Evolutionary conservation across 1,140 invertebrate species (phyloP), one percentile per base, ranked within the genome.

Genomic region (Solen grandis): DNA sequence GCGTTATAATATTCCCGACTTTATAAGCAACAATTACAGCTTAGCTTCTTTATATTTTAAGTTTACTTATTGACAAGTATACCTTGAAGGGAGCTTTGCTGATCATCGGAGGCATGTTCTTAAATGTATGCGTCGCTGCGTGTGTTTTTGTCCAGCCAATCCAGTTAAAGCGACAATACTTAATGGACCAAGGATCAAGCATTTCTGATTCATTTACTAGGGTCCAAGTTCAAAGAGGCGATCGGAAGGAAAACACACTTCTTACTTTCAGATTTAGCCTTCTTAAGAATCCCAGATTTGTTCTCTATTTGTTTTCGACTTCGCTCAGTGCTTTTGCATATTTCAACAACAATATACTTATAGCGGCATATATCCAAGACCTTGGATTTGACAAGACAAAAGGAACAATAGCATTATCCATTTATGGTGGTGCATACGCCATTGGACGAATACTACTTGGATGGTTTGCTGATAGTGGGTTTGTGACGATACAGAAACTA

Each of bases 211-310:
- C 8, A 46, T 46, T 8, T 8, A 46, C 41, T 46, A 19, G 8
- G 8, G 19, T 19, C 8, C 41, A 46, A 46, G 8, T 8, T 8
- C 41, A 19, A 46, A 10, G 41, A 46, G 8, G 41, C 19, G 8
- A 46, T 19, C 41, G 41, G 41, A 8, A 10, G 41, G 8, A 10
- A 19, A n/a, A n/a, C 41, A 19, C 8, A 46, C 8, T 8, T 10
- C 19, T 46, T 46, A 46, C 8, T 19, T 46, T 46, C 8, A 46
- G 19, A 19, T 46, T 8, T 46, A 10, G 8, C 8, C 33, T 80
- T 0, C 73, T 80, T 52, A 70, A 70, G 41, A 80, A 80, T 63
- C 77, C 77, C 54, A 22, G 63, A 29, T 80, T 80, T 66, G 52
- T 60, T 33, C 54, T 80, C 22, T 73, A 80, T 35, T 66, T 52